phyloP scores from a whole-genome alignment of 2,113 vertebrate species.

The Aegotheles bennettii region DNA sequence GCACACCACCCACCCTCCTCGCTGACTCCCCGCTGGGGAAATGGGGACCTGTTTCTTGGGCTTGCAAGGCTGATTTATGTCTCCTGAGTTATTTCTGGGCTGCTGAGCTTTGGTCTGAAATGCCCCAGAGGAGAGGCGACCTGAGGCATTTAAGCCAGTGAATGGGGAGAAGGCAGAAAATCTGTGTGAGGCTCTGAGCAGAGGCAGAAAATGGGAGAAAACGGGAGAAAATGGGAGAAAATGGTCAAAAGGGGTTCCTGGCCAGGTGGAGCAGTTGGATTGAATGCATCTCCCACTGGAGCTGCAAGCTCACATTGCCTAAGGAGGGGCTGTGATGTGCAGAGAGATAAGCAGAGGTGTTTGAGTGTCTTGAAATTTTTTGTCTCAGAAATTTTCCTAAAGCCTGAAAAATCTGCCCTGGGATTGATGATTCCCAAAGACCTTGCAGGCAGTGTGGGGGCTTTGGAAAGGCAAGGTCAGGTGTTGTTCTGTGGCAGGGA shows the following conservation, averaged over 20 bases:
- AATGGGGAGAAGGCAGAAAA: background rate
- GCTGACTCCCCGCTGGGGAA: background rate
- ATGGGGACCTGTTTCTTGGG: background rate
- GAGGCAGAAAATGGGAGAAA: background rate
- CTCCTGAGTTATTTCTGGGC: background rate
- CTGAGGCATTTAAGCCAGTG: fast-evolving
- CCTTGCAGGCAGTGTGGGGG: fast-evolving
- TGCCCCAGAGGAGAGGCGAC: background rate
- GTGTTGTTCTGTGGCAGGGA: fast-evolving
- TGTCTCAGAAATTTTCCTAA: background rate
- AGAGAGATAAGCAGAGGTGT: background rate
- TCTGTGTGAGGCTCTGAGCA: background rate
- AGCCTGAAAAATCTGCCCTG: background rate
- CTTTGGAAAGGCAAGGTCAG: background rate
- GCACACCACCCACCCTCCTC: background rate
- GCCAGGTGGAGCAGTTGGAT: background rate
- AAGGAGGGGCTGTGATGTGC: fast-evolving
- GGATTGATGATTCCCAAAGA: fast-evolving
- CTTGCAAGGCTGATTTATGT: background rate
- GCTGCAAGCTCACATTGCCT: background rate
- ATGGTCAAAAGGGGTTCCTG: fast-evolving
- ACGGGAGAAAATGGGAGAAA: background rate
- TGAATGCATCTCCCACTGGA: background rate
- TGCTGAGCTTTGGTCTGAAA: background rate
- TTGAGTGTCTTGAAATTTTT: background rate